Evolutionary conservation across 2,113 vertebrate species (phyloP), one percentile per base, ranked within the genome.

Genomic region (Excalfactoria chinensis): DNA sequence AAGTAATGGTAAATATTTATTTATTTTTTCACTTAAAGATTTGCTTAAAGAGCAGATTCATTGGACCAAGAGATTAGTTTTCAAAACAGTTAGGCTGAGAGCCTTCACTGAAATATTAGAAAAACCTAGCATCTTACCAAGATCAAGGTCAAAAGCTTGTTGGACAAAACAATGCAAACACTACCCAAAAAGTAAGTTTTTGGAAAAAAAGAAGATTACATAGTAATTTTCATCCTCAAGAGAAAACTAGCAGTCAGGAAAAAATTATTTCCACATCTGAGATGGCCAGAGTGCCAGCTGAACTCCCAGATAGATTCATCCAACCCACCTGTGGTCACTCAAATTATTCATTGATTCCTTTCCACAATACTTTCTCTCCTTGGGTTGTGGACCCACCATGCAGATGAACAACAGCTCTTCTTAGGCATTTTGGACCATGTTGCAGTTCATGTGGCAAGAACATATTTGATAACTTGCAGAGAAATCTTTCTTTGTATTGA

Each of bases 301-400:
- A 56, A 6, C 21, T 8, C 20, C 28, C 2, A 1, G 16, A 18
- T 20, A 14, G 7, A 48, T 68, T 75, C 6, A 66, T 46, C 13
- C 44, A 72, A 10, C 7, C 40, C 9, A 43, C 2, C 12, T 63
- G 4, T 25, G 7, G 41, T 41, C 46, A 69, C 18, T 25, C 32
- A 21, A 66, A 53, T 84, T 80, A 30, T 77, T 80, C 19, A 53
- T 7, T 37, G 55, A 5, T 19, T 67, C 16, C 67, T 49, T 25
- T 69, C 49, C 28, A 19, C 41, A 15, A 5, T 62, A 7, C 15
- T 15, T 69, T 80, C 23, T 72, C 13, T 78, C 15, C 26, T 51
- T 41, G 6, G 69, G 26, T 34, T 28, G 10, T 62, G 16, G 30
- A 60, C 10, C 3, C 22, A 28, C 28, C 40, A 40, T 0, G 0